Base-by-base conservation (phyloP, 2,888 invertebrate species). In the Cancer borealis region DNA sequence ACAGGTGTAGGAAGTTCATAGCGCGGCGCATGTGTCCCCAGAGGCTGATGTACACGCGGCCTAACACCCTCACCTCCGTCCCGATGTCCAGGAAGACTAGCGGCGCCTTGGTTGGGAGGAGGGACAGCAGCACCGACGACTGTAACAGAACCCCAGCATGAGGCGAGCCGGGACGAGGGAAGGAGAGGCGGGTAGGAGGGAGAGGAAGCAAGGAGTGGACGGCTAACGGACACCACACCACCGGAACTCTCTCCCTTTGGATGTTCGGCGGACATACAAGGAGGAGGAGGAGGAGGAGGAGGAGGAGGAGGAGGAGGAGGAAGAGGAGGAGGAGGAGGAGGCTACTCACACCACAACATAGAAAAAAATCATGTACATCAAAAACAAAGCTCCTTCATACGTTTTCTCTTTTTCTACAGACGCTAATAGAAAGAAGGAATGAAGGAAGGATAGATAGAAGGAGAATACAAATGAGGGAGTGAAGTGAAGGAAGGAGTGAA, bases 1-100 rank as follows among this genome's bases (percentile, higher is more conserved):
- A 95, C 91, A 95, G 92, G 46, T 93, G 88, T 6, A 95, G 91
- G 94, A 95, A 95, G 93, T 95, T 95, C 89, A 88, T 95, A 4
- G 95, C 94, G 4, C 95, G 47, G 8, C 95, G 92, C n/a, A 95
- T 93, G 84, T 95, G 95, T 0, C 95, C 95, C 95, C 95, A 95
- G 39, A 95, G 94, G 6, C 39, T 94, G 88, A 95, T 94, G 94
- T 95, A 95, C 26, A 95, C 94, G 8, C 95, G 95, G n/a, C 94
- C 94, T 0, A 94, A 88, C 14, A 89, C 87, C n/a, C 47, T 91
- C 47, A 91, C 54, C 3, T 95, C 95, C 21, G 94, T 89, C 21
- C 92, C 95, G 8, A 95, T 47, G 84, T 95, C 95, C 84, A 95
- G 90, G 94, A 95, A 95, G 14, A 95, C 95, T 39, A 92, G 49